phyloP scores from a whole-genome alignment of 2,113 vertebrate species.

The Centropus bengalensis region DNA sequence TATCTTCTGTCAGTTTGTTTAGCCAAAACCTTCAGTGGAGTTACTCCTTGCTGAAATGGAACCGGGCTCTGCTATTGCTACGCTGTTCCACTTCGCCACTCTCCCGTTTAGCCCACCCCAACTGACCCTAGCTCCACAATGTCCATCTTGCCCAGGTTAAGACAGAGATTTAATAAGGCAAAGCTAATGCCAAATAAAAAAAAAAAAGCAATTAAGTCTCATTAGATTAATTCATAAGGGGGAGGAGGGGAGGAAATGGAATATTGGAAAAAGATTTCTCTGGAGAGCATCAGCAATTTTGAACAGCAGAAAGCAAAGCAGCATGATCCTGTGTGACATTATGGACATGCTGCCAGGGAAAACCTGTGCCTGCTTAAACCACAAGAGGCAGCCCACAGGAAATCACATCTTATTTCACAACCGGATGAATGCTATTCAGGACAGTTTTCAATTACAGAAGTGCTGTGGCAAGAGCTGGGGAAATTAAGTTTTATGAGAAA shows the following conservation, averaged over 20 bases:
- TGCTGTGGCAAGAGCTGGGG: background rate
- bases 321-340: fast-evolving
- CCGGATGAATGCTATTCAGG: background rate
- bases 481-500: background rate
- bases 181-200: background rate
- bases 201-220: background rate
- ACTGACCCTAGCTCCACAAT: background rate
- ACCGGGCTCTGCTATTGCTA: background rate
- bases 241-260: background rate
- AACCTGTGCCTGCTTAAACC: background rate
- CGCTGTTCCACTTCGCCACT: background rate
- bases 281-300: background rate
- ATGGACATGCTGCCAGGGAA: background rate
- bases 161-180: background rate
- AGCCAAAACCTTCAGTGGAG: background rate
- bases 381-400: background rate
- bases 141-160: background rate
- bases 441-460: background rate
- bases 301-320: background rate
- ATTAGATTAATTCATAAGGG: background rate
- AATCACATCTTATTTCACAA: background rate
- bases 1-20: background rate
- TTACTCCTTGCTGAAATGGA: background rate
- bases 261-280: background rate
- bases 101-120: background rate